Conservation (phyloP, 1,140 invertebrate genomes). For the Oscheius sp. region DNA sequence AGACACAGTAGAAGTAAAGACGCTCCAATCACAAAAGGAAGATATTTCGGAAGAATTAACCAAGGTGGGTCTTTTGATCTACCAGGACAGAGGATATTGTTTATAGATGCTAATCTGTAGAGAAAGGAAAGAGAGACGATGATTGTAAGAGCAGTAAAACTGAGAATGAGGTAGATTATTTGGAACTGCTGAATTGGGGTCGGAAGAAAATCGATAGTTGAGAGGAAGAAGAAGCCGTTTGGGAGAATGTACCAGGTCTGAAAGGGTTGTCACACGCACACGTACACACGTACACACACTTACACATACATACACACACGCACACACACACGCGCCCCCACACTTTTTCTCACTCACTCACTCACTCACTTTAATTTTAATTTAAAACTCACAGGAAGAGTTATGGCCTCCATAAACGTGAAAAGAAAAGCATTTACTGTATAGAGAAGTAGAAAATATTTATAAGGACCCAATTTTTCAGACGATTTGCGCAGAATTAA, state of each 20-base stretch:
- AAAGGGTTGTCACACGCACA: neutral
- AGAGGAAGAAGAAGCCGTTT: neutral
- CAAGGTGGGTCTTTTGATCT: neutral
- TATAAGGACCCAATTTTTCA: neutral
- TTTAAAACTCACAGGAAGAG: neutral
- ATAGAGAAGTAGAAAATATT: neutral
- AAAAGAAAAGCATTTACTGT: neutral
- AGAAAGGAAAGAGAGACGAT: neutral
- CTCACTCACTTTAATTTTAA: too few species aligned
- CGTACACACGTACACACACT: too few species aligned
- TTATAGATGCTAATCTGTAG: neutral
- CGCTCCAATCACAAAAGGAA: too few species aligned
- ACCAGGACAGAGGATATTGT: too few species aligned
- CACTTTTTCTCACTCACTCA: too few species aligned
- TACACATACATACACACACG: too few species aligned
- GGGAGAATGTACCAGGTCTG: neutral
- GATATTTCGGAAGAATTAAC: neutral
- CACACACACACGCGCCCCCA: too few species aligned
- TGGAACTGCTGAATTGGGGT: neutral
- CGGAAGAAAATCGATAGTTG: neutral
- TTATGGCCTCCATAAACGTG: neutral
- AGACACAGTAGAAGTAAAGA: too few species aligned
- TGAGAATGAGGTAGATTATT: neutral
- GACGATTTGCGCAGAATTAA: neutral
- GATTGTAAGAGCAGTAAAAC: neutral